Percentiles rank a stretch among this genome's conserved stretches.
These are phyloP conservation scores for Syndactyla subalaris DNA, from an alignment of 2,797 vertebrate species.

Conservation along the genomic window DNA sequence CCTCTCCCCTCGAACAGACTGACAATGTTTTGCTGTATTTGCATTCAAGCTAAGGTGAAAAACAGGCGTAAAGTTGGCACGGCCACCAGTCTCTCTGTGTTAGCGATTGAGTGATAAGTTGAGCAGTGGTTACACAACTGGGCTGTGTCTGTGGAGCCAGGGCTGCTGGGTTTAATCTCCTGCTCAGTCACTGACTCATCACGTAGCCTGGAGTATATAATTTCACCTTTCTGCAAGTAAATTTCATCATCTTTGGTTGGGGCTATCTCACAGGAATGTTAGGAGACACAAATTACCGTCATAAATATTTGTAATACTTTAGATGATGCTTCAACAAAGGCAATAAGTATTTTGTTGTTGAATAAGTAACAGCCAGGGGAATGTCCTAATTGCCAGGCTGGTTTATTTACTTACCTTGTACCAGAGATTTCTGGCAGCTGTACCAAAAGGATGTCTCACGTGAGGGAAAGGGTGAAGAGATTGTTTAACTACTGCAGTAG, in stretches of 20 bases:
- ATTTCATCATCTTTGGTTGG: not conserved
- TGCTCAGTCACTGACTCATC: conserved; percentile 50
- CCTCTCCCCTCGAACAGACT: fast-evolving
- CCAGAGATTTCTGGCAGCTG: not conserved
- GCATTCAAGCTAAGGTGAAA: not conserved
- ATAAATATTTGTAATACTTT: conserved; percentile 27
- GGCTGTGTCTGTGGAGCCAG: not conserved
- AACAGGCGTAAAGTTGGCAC: not conserved
- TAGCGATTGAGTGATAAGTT: not conserved
- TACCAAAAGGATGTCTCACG: not conserved
- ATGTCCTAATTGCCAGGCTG: conserved; percentile 8
- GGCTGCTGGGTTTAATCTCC: conserved; percentile 35
- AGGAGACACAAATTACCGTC: not conserved
- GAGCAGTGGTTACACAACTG: conserved; percentile 12
- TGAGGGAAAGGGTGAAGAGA: not conserved
- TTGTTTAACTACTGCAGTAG: not conserved
- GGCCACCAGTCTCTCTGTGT: not conserved
- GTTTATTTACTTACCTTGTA: conserved; percentile 15
- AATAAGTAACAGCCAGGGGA: conserved; percentile 19
- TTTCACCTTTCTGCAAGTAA: not conserved
- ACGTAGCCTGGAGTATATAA: not conserved
- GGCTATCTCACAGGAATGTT: not conserved
- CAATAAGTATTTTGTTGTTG: not conserved
- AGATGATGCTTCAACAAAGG: not conserved
- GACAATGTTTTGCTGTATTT: not conserved